Percentiles rank a stretch among this genome's conserved stretches.
phyloP scores from a whole-genome alignment of 2,113 vertebrate genomes.

The Cavia aperea region DNA sequence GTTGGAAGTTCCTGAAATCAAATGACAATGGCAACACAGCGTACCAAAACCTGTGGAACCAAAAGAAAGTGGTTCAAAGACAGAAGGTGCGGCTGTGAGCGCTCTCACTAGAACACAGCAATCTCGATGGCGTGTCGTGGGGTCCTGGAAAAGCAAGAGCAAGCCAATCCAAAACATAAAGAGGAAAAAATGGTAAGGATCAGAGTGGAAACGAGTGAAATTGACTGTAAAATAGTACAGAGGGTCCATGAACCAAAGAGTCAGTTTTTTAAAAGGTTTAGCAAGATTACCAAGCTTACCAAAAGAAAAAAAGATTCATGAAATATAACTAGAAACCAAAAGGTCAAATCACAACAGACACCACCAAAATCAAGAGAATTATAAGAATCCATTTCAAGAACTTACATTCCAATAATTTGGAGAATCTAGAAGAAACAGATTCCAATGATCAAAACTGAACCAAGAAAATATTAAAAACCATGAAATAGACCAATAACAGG shows the following conservation, averaged over 20 bases:
- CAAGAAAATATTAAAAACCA: not conserved
- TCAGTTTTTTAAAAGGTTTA: not conserved
- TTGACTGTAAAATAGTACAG: not conserved
- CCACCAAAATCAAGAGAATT: not conserved
- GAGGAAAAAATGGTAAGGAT: not conserved
- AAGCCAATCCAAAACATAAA: not conserved
- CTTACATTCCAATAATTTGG: not conserved
- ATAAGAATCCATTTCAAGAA: not conserved
- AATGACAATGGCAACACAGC: not conserved
- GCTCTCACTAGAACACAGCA: not conserved
- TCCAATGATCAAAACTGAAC: not conserved
- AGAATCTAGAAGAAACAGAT: not conserved
- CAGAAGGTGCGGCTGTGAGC: not conserved
- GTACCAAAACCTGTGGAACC: not conserved
- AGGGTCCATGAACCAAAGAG: not conserved
- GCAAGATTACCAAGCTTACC: not conserved
- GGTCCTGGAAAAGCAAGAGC: not conserved
- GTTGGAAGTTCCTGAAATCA: not conserved
- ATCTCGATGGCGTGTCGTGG: not conserved
- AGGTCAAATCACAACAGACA: not conserved
- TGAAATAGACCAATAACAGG: not conserved
- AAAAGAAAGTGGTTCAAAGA: not conserved
- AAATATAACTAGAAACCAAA: not conserved
- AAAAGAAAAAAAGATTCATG: not conserved
- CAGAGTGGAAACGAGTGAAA: not conserved